A percentile compares a stretch with the other conserved stretches of the same genome.
These are phyloP conservation scores for Abrostola triplasia DNA, from an alignment of 2,888 invertebrate species.

Conservation along the genomic window DNA sequence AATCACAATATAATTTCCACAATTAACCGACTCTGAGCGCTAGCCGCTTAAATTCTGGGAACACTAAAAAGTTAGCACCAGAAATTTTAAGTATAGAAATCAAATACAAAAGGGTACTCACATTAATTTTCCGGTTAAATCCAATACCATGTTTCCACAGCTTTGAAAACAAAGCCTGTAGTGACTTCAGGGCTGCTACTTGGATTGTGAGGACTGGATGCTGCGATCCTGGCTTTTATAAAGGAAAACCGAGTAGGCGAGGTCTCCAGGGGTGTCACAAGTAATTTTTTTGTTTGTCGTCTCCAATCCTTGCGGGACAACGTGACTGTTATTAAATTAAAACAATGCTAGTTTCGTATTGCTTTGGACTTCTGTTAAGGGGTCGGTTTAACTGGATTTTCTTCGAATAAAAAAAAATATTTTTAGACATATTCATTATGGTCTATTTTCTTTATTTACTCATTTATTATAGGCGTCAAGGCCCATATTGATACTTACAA, in stretches of 20 bases:
- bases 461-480: neutral
- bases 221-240: constrained; percentile 72
- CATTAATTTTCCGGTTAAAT: constrained; percentile 38
- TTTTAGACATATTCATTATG: neutral
- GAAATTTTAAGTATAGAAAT: neutral
- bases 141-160: constrained; percentile 51
- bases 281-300: constrained; percentile 72
- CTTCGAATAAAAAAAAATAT: neutral
- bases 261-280: constrained; percentile 77
- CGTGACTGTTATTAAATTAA: constrained; percentile 85
- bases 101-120: constrained; percentile 27
- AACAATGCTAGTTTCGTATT: constrained; percentile 78
- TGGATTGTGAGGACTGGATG: constrained; percentile 58
- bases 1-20: no score
- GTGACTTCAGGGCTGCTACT: constrained; percentile 46
- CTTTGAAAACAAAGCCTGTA: constrained; percentile 33
- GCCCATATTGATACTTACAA: neutral
- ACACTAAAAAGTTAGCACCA: neutral
- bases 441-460: neutral
- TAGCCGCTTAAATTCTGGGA: neutral
- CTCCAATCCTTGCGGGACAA: constrained; percentile 61
- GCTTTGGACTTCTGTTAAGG: constrained; percentile 72
- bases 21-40: no score
- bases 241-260: constrained; percentile 65
- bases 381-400: constrained; percentile 20